phyloP scores from a whole-genome alignment of 2,888 invertebrate species.

The Autographa gamma region DNA sequence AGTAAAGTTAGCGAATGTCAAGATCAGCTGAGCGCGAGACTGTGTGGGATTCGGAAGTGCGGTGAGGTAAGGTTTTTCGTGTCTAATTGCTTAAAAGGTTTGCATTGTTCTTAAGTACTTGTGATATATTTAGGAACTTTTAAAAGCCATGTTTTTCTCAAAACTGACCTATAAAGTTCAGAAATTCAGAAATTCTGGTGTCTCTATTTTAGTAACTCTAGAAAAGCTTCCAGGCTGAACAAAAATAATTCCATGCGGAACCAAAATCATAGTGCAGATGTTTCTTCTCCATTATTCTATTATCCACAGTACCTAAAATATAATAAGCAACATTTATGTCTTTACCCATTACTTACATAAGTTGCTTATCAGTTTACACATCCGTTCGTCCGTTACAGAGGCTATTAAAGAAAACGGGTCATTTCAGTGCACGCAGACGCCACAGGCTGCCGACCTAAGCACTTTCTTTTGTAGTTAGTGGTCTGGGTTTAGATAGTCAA shows the following conservation, averaged over 20 bases:
- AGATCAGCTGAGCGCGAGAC: constrained; percentile 54
- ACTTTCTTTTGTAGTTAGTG: no score
- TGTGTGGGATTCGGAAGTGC: constrained; percentile 47
- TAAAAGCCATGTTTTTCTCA: background rate
- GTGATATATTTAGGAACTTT: background rate
- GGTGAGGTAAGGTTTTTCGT: constrained; percentile 19
- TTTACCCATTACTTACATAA: background rate
- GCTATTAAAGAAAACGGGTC: constrained; percentile 2
- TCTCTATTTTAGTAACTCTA: no score
- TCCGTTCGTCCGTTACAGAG: constrained; percentile 5
- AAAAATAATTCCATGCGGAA: no score
- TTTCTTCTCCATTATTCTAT: no score
- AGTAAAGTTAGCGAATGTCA: constrained; percentile 70
- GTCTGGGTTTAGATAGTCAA: no score
- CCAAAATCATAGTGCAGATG: no score
- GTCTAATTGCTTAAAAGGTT: constrained; percentile 42
- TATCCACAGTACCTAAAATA: background rate
- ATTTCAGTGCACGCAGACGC: background rate
- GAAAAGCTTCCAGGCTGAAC: no score
- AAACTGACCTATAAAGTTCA: background rate
- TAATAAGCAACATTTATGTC: background rate
- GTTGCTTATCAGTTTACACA: background rate
- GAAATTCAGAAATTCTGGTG: no score
- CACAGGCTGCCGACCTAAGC: background rate
- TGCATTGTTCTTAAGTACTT: constrained; percentile 11